Conservation (phyloP, 2,113 vertebrate species). For the Chaetorhynchus papuensis region DNA sequence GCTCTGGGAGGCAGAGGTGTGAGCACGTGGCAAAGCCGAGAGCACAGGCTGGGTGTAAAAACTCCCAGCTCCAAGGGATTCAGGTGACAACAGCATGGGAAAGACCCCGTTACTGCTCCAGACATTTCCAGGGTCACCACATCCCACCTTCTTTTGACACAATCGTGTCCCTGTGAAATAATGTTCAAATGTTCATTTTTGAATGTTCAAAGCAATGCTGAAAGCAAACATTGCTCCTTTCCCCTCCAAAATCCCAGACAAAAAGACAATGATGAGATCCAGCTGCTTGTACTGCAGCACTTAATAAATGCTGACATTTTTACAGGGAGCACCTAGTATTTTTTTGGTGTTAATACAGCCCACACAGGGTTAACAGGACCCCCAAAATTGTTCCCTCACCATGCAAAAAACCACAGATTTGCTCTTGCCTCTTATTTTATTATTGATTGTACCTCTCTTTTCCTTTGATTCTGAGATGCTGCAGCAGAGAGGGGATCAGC, state of each 20-base stretch:
- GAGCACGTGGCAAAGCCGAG: background rate
- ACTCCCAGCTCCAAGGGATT: background rate
- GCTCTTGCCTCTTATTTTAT: background rate
- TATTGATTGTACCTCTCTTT: background rate
- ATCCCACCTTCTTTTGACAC: background rate
- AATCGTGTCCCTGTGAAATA: fast-evolving
- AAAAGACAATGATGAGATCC: background rate
- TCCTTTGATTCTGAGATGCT: background rate
- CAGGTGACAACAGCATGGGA: background rate
- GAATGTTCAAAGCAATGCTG: background rate
- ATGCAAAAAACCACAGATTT: background rate
- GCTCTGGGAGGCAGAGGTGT: background rate
- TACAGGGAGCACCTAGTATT: background rate
- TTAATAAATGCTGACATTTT: background rate
- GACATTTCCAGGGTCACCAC: background rate
- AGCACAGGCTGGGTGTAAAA: background rate
- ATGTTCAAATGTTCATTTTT: background rate
- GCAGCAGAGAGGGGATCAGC: background rate
- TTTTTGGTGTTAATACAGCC: background rate
- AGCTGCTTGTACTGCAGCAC: background rate
- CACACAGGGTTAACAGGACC: background rate
- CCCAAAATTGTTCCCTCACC: background rate
- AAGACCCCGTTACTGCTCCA: background rate
- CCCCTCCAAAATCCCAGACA: background rate
- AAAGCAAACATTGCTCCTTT: background rate